A percentile compares a stretch with the other conserved stretches of the same genome.
These are phyloP conservation scores for Lasaia peninsularis DNA, from an alignment of 1,140 invertebrate genomes.

Conservation along the genomic window DNA sequence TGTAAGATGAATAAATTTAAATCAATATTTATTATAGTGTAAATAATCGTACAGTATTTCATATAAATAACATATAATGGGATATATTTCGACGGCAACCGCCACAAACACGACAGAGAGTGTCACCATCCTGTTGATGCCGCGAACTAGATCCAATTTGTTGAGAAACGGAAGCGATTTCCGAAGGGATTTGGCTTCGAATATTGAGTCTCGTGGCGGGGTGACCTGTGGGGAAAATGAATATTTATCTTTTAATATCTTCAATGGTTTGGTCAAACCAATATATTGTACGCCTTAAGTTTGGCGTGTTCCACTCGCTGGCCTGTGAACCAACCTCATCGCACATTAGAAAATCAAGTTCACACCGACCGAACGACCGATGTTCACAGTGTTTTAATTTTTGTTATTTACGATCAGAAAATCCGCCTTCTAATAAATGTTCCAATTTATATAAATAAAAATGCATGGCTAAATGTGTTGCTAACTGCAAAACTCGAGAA, in stretches of 20 bases:
- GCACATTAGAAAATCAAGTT: too few relatives aligned
- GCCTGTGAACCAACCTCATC: too few relatives aligned
- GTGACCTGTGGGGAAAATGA: constrained; percentile 40
- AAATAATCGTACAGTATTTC: constrained; percentile 30
- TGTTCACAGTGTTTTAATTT: too few relatives aligned
- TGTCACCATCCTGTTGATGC: constrained; percentile 38
- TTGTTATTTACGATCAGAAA: too few relatives aligned
- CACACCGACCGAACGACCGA: too few relatives aligned
- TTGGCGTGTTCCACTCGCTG: too few relatives aligned
- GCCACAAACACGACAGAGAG: constrained; percentile 36
- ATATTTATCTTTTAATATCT: background rate
- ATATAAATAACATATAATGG: constrained; percentile 36
- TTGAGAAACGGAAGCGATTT: constrained; percentile 38
- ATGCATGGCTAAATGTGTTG: too few relatives aligned
- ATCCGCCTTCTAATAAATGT: too few relatives aligned
- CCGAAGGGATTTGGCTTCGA: constrained; percentile 37
- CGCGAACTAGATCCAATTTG: constrained; percentile 43
- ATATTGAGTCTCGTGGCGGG: constrained; percentile 34
- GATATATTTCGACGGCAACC: constrained; percentile 47
- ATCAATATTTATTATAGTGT: constrained; percentile 3
- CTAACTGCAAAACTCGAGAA: too few relatives aligned
- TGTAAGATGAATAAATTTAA: background rate
- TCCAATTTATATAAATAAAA: too few relatives aligned
- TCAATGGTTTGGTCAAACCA: too few relatives aligned
- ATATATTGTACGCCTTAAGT: too few relatives aligned